Conservation (phyloP, 1,140 invertebrate species). For the Anadara kagoshimensis region DNA sequence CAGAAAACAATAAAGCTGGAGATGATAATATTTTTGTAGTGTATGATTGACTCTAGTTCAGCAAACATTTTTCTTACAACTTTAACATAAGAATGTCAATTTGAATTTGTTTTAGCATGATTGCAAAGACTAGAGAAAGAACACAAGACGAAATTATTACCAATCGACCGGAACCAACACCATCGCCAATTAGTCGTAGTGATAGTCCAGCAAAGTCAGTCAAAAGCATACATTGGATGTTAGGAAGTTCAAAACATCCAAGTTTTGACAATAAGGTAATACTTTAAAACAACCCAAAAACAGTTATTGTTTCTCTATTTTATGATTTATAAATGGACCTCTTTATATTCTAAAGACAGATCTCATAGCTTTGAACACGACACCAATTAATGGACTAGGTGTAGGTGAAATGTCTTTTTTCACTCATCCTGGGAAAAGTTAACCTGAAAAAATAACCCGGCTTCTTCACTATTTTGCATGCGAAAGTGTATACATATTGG, state of each 20-base stretch:
- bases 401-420: no score
- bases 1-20: not conserved
- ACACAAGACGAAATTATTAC: conserved; percentile 8
- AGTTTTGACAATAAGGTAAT: conserved; percentile 51
- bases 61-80: not conserved
- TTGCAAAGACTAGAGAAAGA: conserved; percentile 16
- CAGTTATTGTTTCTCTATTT: no score
- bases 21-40: not conserved
- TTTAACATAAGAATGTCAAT: not conserved
- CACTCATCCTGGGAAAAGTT: no score
- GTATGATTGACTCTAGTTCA: not conserved
- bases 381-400: no score
- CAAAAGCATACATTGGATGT: conserved; percentile 61
- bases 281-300: no score
- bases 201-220: conserved; percentile 59
- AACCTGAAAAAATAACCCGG: no score
- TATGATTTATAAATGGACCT: no score
- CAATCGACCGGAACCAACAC: conserved; percentile 42
- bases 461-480: no score
- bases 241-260: conserved; percentile 53
- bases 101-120: conserved; percentile 31
- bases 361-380: no score
- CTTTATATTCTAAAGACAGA: no score
- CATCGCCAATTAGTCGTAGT: conserved; percentile 53
- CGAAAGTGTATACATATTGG: no score